Evolutionary conservation across 2,797 vertebrate species (phyloP).

Genomic region (Muscicapa striata): DNA sequence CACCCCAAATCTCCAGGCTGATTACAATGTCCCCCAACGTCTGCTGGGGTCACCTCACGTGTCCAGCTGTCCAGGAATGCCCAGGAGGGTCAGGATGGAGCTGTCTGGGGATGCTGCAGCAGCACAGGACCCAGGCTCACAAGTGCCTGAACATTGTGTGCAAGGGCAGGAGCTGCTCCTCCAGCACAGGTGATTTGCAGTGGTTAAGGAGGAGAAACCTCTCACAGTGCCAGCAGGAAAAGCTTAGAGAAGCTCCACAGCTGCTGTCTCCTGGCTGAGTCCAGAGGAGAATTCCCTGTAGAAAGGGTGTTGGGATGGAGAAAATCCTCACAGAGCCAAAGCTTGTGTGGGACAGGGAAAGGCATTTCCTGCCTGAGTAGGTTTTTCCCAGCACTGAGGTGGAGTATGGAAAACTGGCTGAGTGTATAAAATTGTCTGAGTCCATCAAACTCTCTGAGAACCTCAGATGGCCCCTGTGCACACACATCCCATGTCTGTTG

Average conservation of each 20-base stretch:
- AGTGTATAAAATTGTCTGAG: background rate
- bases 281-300: background rate
- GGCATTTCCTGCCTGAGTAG: background rate
- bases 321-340: background rate
- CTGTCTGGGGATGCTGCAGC: background rate
- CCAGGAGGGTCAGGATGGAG: background rate
- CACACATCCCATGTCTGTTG: background rate
- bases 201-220: background rate
- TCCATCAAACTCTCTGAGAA: background rate
- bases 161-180: background rate
- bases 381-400: background rate
- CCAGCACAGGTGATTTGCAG: background rate
- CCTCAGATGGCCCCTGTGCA: background rate
- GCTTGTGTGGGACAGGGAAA: background rate
- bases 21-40: fast-evolving
- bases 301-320: background rate
- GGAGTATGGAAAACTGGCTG: background rate
- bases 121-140: background rate
- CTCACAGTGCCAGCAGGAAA: background rate
- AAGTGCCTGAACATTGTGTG: fast-evolving
- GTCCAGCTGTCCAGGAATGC: background rate
- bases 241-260: background rate
- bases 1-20: background rate
- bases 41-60: background rate
- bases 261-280: background rate